These are phyloP conservation scores for Caenorhabditis japonica DNA, from an alignment of 2,888 invertebrate species.

Conservation along the genomic window DNA sequence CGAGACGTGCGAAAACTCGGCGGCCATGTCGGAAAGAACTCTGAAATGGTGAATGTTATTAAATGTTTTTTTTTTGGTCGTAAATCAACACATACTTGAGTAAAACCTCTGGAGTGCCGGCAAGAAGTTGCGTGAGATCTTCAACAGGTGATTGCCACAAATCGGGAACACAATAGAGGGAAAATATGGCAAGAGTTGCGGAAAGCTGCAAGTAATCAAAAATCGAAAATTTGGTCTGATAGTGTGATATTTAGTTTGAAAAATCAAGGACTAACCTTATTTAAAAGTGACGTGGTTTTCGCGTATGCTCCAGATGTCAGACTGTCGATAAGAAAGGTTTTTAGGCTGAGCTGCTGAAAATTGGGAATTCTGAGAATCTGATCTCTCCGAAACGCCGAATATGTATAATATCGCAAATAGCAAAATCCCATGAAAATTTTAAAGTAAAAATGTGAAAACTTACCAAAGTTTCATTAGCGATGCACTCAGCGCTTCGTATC, in stretches of 20 bases:
- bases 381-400: too few relatives aligned
- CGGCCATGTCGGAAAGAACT: slow-evolving; percentile 70
- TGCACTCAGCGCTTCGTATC: slow-evolving; percentile 58
- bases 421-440: too few relatives aligned
- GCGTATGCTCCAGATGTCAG: slow-evolving; percentile 48
- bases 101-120: slow-evolving; percentile 63
- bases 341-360: slow-evolving; percentile 51
- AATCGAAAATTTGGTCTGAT: too few relatives aligned
- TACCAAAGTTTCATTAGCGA: slow-evolving; percentile 53
- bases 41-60: too few relatives aligned
- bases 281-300: slow-evolving; percentile 52
- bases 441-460: too few relatives aligned
- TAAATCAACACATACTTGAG: slow-evolving; percentile 45
- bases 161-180: slow-evolving; percentile 64
- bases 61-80: background rate
- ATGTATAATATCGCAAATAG: too few relatives aligned
- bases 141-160: slow-evolving; percentile 67
- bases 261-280: too few relatives aligned
- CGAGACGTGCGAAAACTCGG: slow-evolving; percentile 66
- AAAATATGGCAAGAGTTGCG: slow-evolving; percentile 60
- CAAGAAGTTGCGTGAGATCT: slow-evolving; percentile 66
- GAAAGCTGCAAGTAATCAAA: slow-evolving; percentile 38
- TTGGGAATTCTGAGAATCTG: background rate
- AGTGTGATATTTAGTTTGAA: too few relatives aligned
- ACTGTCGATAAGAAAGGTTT: slow-evolving; percentile 57